Evolutionary conservation across 2,113 vertebrate genomes (phyloP).

Genomic region (Cyprinodon tularosa): DNA sequence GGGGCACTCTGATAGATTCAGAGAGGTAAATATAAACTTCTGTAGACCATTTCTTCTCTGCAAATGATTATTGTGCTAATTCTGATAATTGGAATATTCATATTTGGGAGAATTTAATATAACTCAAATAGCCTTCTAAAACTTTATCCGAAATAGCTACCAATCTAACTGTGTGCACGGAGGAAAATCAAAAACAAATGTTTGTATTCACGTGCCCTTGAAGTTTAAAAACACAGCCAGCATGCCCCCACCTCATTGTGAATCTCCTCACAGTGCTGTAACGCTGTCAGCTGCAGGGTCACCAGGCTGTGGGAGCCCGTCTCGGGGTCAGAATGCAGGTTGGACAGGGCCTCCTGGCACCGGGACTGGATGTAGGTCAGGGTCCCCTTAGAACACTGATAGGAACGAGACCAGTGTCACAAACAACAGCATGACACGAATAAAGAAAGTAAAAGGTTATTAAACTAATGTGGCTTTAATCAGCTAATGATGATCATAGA

Average conservation of each 20-base stretch:
- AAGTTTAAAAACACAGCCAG: conserved; percentile 1
- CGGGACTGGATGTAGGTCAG: conserved; percentile 88
- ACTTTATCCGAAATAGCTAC: conserved; percentile 4
- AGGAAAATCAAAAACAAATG: background rate
- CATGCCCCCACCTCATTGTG: conserved; percentile 91
- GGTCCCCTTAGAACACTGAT: conserved; percentile 89
- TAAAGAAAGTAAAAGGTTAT: background rate
- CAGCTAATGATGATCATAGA: background rate
- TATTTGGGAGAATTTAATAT: background rate
- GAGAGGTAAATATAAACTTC: conserved; percentile 26
- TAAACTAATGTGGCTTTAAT: background rate
- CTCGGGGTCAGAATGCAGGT: conserved; percentile 80
- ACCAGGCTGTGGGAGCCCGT: conserved; percentile 78
- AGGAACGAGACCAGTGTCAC: conserved; percentile 7
- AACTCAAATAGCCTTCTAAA: background rate
- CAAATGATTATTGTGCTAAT: conserved; percentile 17
- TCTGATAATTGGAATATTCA: background rate
- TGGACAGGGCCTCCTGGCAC: conserved; percentile 87
- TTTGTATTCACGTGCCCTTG: background rate
- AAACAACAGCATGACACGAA: background rate
- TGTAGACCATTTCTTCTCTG: conserved; percentile 5
- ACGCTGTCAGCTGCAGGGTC: conserved; percentile 80
- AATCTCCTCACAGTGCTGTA: conserved; percentile 90
- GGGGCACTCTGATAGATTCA: conserved; percentile 29
- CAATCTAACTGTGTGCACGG: background rate